phyloP scores from a whole-genome alignment of 1,140 invertebrate genomes.

The Wasmannia auropunctata region DNA sequence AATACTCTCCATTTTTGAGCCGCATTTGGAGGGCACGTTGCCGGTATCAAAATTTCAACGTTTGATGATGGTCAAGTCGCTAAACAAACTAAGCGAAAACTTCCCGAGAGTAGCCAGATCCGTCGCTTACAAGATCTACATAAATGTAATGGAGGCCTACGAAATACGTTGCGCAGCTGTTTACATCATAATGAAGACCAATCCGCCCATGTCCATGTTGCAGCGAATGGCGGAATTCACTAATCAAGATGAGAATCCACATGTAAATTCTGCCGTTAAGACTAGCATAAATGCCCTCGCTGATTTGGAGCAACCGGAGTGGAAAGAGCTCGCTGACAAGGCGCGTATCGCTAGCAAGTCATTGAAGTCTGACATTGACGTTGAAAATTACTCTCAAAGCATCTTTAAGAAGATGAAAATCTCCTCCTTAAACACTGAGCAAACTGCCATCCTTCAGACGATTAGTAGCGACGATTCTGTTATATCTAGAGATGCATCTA shows the following conservation, averaged over 20 bases:
- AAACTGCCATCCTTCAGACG: slow-evolving; percentile 78
- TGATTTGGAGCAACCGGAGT: slow-evolving; percentile 78
- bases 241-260: slow-evolving; percentile 87
- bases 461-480: slow-evolving; percentile 87
- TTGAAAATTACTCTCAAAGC: slow-evolving; percentile 85
- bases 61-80: slow-evolving; percentile 86
- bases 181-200: slow-evolving; percentile 86
- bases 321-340: slow-evolving; percentile 82
- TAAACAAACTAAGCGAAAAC: slow-evolving; percentile 84
- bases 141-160: slow-evolving; percentile 87
- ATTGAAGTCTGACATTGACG: slow-evolving; percentile 86
- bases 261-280: slow-evolving; percentile 88
- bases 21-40: slow-evolving; percentile 88
- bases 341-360: slow-evolving; percentile 86
- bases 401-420: slow-evolving; percentile 79
- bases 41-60: slow-evolving; percentile 87
- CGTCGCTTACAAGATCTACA: slow-evolving; percentile 88
- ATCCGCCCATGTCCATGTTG: slow-evolving; percentile 87
- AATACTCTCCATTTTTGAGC: slow-evolving; percentile 87
- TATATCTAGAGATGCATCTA: slow-evolving; percentile 84
- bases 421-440: slow-evolving; percentile 83
- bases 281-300: slow-evolving; percentile 86
- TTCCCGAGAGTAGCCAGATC: slow-evolving; percentile 85
- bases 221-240: slow-evolving; percentile 89
- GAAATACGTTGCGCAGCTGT: slow-evolving; percentile 89